Percentiles rank a stretch among this genome's conserved stretches.
Evolutionary conservation across 2,113 vertebrate genomes (phyloP).

Genomic region (Corythornis madagascariensis): DNA sequence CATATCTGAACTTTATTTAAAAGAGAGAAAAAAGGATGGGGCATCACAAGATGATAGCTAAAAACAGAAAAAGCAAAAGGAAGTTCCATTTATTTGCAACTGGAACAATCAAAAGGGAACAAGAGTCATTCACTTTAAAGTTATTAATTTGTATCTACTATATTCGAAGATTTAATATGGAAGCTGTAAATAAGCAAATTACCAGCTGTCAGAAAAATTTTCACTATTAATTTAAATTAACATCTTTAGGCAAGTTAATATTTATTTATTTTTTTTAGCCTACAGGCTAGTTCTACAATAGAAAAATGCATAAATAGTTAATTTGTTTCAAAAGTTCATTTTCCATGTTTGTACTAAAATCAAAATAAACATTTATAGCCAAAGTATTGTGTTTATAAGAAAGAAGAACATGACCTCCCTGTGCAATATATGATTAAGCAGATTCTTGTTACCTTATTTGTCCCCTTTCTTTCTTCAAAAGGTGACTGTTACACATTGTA

Average conservation of each 20-base stretch:
- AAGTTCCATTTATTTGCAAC: background rate
- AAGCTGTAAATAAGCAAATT: constrained; percentile 74
- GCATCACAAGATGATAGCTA: background rate
- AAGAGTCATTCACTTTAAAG: background rate
- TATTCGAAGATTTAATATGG: constrained; percentile 52
- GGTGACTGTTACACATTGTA: background rate
- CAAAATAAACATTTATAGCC: constrained; percentile 33
- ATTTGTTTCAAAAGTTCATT: constrained; percentile 55
- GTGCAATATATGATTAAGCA: background rate
- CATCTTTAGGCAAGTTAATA: constrained; percentile 50
- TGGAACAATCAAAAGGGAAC: background rate
- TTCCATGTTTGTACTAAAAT: background rate
- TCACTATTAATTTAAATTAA: constrained; percentile 59
- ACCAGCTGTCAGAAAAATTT: constrained; percentile 67
- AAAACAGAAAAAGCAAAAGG: background rate
- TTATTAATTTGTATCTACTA: constrained; percentile 41
- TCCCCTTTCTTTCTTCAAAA: background rate
- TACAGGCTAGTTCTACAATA: constrained; percentile 34
- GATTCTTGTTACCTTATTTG: background rate
- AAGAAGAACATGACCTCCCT: background rate
- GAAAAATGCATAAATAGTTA: constrained; percentile 46
- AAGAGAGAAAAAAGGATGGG: background rate
- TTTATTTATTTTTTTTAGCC: constrained; percentile 50
- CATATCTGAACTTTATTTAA: background rate
- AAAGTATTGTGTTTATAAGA: background rate